Percentiles rank a stretch among this genome's conserved stretches.
Evolutionary conservation across 2,888 invertebrate genomes (phyloP).

Genomic region (Ormyrus thymus): DNA sequence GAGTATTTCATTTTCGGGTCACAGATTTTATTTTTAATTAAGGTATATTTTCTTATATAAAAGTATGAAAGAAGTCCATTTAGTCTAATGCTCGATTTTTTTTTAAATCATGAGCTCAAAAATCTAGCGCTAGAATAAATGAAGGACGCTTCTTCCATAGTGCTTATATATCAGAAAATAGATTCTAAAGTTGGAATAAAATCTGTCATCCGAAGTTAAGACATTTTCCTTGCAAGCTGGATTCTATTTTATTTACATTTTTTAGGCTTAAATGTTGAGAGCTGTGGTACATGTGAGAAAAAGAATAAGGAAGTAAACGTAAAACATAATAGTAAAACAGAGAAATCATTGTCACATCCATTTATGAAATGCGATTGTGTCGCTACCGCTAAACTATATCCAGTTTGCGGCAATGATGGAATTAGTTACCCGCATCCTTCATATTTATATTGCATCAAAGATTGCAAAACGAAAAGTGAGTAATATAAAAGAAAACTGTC

Average conservation of each 20-base stretch:
- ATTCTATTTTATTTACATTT: not conserved
- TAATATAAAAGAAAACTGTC: no score
- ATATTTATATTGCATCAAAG: no score
- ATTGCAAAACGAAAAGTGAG: no score
- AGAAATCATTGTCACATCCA: slow-evolving; percentile 7
- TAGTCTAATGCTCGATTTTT: no score
- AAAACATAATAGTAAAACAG: not conserved
- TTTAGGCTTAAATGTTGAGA: not conserved
- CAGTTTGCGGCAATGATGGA: not conserved
- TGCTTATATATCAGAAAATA: not conserved
- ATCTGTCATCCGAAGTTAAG: not conserved
- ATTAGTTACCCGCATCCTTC: not conserved
- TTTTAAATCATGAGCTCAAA: no score
- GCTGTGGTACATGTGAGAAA: not conserved
- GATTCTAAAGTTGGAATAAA: not conserved
- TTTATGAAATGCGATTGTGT: slow-evolving; percentile 36
- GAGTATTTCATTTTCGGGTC: no score
- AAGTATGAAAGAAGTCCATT: no score
- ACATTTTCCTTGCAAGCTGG: no score
- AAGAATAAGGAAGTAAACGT: not conserved
- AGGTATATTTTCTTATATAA: no score
- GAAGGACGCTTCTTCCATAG: no score
- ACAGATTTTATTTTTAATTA: no score
- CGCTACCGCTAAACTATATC: slow-evolving; percentile 12
- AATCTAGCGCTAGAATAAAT: no score